These are phyloP conservation scores for Nasua narica DNA, from an alignment of 2,797 vertebrate species.

Conservation along the genomic window DNA sequence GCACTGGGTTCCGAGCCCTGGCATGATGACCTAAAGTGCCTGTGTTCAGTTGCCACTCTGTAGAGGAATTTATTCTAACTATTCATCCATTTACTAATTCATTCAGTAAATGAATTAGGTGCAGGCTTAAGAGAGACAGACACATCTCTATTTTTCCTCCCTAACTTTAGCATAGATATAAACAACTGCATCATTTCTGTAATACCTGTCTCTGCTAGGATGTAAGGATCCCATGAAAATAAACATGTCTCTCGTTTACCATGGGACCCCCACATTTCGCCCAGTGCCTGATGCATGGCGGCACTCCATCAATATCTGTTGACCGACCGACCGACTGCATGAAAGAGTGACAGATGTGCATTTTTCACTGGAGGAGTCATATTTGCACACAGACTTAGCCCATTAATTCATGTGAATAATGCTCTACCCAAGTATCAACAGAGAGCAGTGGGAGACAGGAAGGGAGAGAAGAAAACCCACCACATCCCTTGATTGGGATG, in stretches of 20 bases:
- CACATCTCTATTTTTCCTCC: neutral
- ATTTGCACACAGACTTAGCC: neutral
- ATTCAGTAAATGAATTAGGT: neutral
- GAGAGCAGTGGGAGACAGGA: neutral
- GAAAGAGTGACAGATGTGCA: neutral
- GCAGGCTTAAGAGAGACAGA: neutral
- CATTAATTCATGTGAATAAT: neutral
- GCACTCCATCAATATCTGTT: neutral
- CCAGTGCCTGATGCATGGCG: neutral
- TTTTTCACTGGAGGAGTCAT: neutral
- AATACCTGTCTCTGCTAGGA: neutral
- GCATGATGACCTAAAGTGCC: rapidly evolving
- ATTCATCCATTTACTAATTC: neutral
- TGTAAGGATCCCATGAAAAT: neutral
- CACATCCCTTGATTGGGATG: neutral
- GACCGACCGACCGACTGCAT: neutral
- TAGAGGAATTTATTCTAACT: neutral
- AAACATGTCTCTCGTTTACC: neutral
- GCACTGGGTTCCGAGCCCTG: neutral
- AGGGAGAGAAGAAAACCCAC: neutral
- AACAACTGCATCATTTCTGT: neutral
- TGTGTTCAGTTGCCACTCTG: neutral
- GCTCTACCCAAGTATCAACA: neutral
- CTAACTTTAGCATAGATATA: neutral
- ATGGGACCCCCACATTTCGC: neutral